Evolutionary conservation across 1,140 invertebrate species (phyloP).

Genomic region (Drosophila ananassae): DNA sequence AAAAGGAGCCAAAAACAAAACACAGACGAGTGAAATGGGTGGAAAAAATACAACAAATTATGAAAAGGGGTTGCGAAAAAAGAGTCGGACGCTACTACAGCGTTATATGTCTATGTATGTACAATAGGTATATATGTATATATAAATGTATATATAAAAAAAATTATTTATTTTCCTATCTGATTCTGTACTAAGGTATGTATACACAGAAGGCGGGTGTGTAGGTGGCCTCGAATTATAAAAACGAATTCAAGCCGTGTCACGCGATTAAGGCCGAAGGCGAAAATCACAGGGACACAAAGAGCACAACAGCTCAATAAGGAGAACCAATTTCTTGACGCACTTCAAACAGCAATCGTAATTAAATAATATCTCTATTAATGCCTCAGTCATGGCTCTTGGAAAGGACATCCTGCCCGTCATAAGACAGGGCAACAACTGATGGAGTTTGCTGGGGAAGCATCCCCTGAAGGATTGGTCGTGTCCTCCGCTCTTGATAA

Average conservation of each 20-base stretch:
- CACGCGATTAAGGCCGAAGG: constrained; percentile 63
- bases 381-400: no score
- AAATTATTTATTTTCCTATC: not conserved
- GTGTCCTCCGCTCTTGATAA: no score
- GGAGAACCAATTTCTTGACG: no score
- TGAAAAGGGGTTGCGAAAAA: constrained; percentile 7
- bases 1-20: constrained; percentile 4
- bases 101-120: not conserved
- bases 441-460: no score
- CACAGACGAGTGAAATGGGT: constrained; percentile 5
- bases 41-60: not conserved
- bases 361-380: no score
- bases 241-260: constrained; percentile 57
- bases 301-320: no score
- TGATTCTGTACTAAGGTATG: constrained; percentile 17
- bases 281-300: not conserved
- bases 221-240: constrained; percentile 60
- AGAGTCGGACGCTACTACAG: not conserved
- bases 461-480: no score
- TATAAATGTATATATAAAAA: not conserved
- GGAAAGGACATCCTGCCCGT: no score
- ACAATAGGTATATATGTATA: not conserved
- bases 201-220: not conserved
- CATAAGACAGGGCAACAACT: no score
- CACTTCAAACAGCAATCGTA: no score